These are phyloP conservation scores for Halotydeus destructor DNA, from an alignment of 1,140 invertebrate species.

Conservation along the genomic window DNA sequence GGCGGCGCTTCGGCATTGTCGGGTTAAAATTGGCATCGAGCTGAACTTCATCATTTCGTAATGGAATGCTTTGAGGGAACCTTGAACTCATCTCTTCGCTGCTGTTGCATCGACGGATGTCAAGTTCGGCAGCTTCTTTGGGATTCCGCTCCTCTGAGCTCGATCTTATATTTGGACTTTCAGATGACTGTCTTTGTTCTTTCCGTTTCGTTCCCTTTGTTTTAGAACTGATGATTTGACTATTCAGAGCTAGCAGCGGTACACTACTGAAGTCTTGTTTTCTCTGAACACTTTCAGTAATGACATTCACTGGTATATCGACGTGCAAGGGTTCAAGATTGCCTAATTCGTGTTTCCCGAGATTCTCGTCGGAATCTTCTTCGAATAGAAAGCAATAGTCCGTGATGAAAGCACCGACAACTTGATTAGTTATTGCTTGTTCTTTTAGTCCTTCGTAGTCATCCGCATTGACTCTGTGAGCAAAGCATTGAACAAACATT, in stretches of 20 bases:
- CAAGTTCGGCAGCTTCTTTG: neutral
- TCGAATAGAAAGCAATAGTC: constrained; percentile 25
- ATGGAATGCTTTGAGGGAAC: neutral
- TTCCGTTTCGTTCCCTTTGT: too few relatives aligned
- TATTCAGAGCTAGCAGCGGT: too few relatives aligned
- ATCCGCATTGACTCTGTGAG: constrained; percentile 15
- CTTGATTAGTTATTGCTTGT: constrained; percentile 26
- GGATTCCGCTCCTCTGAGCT: constrained; percentile 15
- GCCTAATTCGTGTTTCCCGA: neutral
- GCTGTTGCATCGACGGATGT: constrained; percentile 12
- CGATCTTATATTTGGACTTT: constrained; percentile 8
- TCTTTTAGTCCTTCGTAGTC: constrained; percentile 23
- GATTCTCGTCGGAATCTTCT: too few relatives aligned
- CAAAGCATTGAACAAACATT: constrained; percentile 4
- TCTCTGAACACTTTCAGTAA: neutral
- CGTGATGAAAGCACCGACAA: constrained; percentile 25
- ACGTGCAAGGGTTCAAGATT: neutral
- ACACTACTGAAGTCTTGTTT: too few relatives aligned
- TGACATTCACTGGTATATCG: neutral
- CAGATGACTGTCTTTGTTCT: too few relatives aligned
- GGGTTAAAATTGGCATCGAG: neutral
- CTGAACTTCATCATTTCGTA: neutral
- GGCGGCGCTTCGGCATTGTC: neutral
- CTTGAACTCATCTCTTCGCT: constrained; percentile 10
- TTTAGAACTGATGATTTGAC: too few relatives aligned